Evolutionary conservation across 1,140 invertebrate species (phyloP), one percentile per base, ranked within the genome.

Genomic region (Drosophila serrata): DNA sequence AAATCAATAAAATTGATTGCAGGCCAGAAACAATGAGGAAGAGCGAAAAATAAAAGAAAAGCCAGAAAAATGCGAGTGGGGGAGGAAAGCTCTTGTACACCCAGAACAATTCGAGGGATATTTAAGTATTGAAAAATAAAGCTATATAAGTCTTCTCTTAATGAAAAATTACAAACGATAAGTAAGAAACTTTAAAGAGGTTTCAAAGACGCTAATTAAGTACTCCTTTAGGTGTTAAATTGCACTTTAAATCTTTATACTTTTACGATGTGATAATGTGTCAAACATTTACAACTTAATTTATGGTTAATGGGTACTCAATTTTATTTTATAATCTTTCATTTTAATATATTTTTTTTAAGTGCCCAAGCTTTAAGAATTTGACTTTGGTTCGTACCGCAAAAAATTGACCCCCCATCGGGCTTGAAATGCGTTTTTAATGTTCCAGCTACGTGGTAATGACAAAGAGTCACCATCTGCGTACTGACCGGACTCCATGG

Each of bases 1-100:
- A 61, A 86, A 87, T 87, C 82, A 87, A 82, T 87, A 76, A 82
- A 88, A 82, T 82, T 87, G 82, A 87, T 87, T 86, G 75, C 24
- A 17, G 39, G 45, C 15, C 57, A 59, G 43, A 40, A 37, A 19
- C 5, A 39, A 51, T 6, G 40, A 6, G 5, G 6, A 15, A 55
- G 19, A 33, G 27, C 1, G 40, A 33, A 51, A 70, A 3, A 57
- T 31, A 68, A 60, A 55, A 24, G 46, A 56, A 58, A 24, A 49
- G 6, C 11, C 29, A 48, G 35, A 3, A 22, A 64, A 80, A 65
- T 42, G 29, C 27, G 40, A 37, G 13, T 9, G 40, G 12, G 22
- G 42, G 15, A 17, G 45, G 62, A 64, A 61, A 51, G 70, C 58
- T 53, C 27, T 70, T 12, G 0, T 3, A 24, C 51, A 37, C 13